A percentile compares a stretch with the other conserved stretches of the same genome.
These are phyloP conservation scores for Dinoponera quadriceps DNA, from an alignment of 1,140 invertebrate species.

Conservation along the genomic window DNA sequence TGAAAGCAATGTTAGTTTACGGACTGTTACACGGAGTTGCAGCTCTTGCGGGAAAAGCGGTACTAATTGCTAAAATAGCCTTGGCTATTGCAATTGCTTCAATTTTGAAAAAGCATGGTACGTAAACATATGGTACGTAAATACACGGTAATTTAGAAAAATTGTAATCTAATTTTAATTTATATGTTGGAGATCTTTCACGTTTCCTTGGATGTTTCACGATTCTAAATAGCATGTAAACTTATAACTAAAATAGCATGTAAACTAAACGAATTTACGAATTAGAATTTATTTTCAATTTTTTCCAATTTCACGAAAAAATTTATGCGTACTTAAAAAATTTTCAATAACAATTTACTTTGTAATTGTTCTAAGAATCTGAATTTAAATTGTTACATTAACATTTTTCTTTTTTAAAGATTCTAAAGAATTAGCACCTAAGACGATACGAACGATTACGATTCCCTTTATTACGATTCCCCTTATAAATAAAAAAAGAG, in stretches of 20 bases:
- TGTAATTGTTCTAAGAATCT: not conserved
- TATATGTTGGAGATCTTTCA: not conserved
- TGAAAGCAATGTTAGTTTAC: constrained; percentile 90
- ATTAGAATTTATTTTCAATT: constrained; percentile 1
- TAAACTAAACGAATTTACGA: not conserved
- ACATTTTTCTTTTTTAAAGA: not conserved
- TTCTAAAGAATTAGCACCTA: not conserved
- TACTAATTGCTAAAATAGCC: constrained; percentile 91
- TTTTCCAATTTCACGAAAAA: not conserved
- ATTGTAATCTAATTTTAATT: not conserved
- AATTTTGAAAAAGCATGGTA: constrained; percentile 55
- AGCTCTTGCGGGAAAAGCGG: constrained; percentile 89
- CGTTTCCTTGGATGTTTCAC: not conserved
- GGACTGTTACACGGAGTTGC: constrained; percentile 91
- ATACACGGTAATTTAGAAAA: not conserved
- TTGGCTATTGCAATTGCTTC: constrained; percentile 90
- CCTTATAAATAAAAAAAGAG: not conserved
- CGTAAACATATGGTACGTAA: constrained; percentile 47
- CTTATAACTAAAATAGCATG: not conserved
- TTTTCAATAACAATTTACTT: not conserved
- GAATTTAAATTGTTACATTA: not conserved
- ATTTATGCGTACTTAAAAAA: constrained; percentile 1
- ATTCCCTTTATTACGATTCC: not conserved
- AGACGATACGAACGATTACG: not conserved
- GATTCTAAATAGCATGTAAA: not conserved